These are phyloP conservation scores for Meteorus colon DNA, from an alignment of 2,888 invertebrate species.

Conservation along the genomic window DNA sequence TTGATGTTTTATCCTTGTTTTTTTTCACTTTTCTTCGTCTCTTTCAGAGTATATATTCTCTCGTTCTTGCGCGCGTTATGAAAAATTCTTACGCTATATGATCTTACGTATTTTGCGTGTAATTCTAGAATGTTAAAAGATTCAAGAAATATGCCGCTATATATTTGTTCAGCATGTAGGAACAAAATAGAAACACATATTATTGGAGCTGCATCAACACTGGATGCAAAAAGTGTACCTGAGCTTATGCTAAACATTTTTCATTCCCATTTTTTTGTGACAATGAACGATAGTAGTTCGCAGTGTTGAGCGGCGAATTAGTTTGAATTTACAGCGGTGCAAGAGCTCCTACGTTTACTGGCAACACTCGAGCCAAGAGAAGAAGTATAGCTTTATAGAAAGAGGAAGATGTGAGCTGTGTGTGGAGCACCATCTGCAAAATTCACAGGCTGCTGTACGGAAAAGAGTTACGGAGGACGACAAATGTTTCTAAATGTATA, in stretches of 20 bases:
- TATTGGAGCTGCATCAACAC: constrained; percentile 9
- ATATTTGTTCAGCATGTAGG: neutral
- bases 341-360: constrained; percentile 35
- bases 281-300: constrained; percentile 51
- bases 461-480: constrained; percentile 31
- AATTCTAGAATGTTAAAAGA: constrained; percentile 38
- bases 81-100: constrained; percentile 32
- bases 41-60: constrained; percentile 33
- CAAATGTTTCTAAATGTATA: constrained; percentile 7
- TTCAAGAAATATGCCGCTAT: constrained; percentile 19
- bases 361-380: constrained; percentile 39
- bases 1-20: constrained; percentile 17
- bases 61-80: constrained; percentile 32
- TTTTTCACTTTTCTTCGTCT: constrained; percentile 42
- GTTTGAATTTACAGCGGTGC: constrained; percentile 53
- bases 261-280: constrained; percentile 30
- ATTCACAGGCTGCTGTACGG: constrained; percentile 49
- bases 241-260: constrained; percentile 17
- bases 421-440: constrained; percentile 49
- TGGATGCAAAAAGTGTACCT: neutral
- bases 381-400: constrained; percentile 22
- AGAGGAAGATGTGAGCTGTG: constrained; percentile 23
- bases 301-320: constrained; percentile 53
- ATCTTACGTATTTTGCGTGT: constrained; percentile 36
- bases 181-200: constrained; percentile 20